These are phyloP conservation scores for Electrophaes corylata DNA, from an alignment of 2,888 invertebrate species.

Conservation along the genomic window DNA sequence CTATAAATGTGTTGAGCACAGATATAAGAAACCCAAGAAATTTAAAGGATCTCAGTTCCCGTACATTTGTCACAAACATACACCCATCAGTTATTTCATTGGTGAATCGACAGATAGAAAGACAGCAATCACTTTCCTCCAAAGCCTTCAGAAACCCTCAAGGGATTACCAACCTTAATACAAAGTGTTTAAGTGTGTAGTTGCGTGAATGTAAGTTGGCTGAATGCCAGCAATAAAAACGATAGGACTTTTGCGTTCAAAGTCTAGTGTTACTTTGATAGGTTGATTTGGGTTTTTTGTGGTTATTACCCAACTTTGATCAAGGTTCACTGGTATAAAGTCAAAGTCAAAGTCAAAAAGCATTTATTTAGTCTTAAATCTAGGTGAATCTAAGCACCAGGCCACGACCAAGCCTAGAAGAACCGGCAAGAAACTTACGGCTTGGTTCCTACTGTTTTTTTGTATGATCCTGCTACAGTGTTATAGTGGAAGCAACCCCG, in stretches of 20 bases:
- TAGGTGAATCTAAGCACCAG: not conserved
- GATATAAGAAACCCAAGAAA: not conserved
- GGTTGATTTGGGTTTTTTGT: not conserved
- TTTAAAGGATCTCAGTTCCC: not conserved
- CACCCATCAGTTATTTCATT: slow-evolving; percentile 31
- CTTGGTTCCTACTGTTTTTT: too few species aligned
- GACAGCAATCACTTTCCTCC: slow-evolving; percentile 31
- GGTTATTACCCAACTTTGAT: not conserved
- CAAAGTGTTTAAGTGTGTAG: slow-evolving; percentile 8
- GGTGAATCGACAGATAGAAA: slow-evolving; percentile 35
- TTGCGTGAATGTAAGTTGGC: slow-evolving; percentile 11
- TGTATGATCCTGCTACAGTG: too few species aligned
- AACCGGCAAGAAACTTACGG: too few species aligned
- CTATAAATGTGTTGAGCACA: not conserved
- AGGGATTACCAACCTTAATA: slow-evolving; percentile 5
- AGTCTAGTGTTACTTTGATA: slow-evolving; percentile 20
- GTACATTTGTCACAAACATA: slow-evolving; percentile 27
- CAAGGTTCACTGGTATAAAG: too few species aligned
- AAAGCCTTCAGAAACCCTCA: slow-evolving; percentile 11
- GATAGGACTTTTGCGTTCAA: slow-evolving; percentile 13
- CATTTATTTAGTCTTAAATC: too few species aligned
- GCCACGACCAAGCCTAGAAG: too few species aligned
- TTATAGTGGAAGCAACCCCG: too few species aligned
- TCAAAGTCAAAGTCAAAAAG: too few species aligned
- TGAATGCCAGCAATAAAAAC: slow-evolving; percentile 20